Evolutionary conservation across 2,797 vertebrate species (phyloP).

Genomic region (Premnoplex brunnescens): DNA sequence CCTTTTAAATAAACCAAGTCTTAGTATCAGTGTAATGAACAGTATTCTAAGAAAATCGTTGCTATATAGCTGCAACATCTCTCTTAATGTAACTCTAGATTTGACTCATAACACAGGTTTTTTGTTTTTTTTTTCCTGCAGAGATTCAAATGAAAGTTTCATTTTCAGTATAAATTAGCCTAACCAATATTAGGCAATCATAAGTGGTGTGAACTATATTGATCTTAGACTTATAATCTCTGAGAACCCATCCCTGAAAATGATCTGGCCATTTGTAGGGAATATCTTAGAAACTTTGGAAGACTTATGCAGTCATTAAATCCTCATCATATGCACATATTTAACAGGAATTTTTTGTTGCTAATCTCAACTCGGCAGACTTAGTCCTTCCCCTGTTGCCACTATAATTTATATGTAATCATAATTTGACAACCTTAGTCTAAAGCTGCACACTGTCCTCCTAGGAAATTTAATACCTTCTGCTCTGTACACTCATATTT

Average conservation of each 20-base stretch:
- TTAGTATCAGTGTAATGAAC: background rate
- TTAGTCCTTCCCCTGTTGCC: constrained; percentile 32
- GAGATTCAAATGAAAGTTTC: background rate
- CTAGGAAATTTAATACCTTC: constrained; percentile 40
- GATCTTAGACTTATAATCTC: constrained; percentile 16
- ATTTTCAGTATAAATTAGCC: background rate
- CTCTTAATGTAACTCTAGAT: background rate
- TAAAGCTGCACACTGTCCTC: constrained; percentile 26
- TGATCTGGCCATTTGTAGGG: background rate
- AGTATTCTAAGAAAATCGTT: background rate
- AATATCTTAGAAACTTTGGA: constrained; percentile 37
- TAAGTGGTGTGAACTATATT: background rate
- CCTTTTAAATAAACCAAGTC: background rate
- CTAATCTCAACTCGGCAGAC: constrained; percentile 52
- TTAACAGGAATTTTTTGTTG: constrained; percentile 28
- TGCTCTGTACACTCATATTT: background rate
- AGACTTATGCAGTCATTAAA: constrained; percentile 39
- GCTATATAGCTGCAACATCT: background rate
- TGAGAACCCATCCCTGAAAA: background rate
- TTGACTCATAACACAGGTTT: background rate
- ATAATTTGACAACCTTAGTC: constrained; percentile 39
- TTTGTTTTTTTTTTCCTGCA: background rate
- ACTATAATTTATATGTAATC: constrained; percentile 50
- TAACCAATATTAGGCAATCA: background rate
- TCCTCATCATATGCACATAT: background rate